Percentiles rank a stretch among this genome's conserved stretches.
Conservation (phyloP, 2,888 invertebrate genomes). For the Pyrocoelia pectoralis region DNA sequence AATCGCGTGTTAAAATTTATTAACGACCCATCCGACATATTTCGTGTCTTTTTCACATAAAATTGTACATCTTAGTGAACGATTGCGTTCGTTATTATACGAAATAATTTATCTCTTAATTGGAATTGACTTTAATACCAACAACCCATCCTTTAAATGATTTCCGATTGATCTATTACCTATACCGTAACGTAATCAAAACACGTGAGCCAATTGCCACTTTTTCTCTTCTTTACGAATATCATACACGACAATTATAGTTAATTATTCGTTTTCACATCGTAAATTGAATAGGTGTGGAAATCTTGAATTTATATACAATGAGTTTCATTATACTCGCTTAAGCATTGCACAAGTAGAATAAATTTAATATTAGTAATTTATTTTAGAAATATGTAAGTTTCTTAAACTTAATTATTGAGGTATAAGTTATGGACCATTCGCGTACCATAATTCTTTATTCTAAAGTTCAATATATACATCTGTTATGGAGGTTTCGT, state of each 20-base stretch:
- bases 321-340: neutral
- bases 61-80: constrained; percentile 20
- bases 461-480: too few relatives aligned
- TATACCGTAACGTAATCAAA: too few relatives aligned
- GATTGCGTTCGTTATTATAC: constrained; percentile 20
- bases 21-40: constrained; percentile 19
- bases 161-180: constrained; percentile 37
- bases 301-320: neutral
- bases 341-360: neutral
- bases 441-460: neutral
- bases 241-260: neutral
- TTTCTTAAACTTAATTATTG: neutral
- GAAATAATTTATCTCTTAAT: constrained; percentile 40
- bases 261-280: neutral
- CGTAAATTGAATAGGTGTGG: neutral
- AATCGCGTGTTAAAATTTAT: constrained; percentile 23
- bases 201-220: too few relatives aligned
- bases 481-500: too few relatives aligned
- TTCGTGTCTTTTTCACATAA: constrained; percentile 22
- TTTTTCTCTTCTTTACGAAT: neutral
- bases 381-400: neutral
- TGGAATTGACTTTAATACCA: constrained; percentile 30
- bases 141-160: constrained; percentile 34
- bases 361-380: neutral
- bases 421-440: neutral